Evolutionary conservation across 2,797 vertebrate species (phyloP).

Genomic region (Gambelia wislizenii): DNA sequence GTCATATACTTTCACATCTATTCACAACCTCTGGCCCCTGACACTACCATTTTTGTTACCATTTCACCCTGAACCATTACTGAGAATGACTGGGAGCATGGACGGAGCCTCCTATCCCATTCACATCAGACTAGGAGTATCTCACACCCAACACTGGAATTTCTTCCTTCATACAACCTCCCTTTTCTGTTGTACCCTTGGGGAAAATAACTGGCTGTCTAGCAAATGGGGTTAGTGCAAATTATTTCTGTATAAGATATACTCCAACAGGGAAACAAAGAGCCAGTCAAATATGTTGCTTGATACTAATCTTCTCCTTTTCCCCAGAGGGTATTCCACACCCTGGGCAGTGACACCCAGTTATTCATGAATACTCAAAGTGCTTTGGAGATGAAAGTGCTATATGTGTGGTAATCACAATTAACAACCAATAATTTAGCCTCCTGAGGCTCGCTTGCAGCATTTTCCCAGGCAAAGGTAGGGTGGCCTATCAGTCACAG

Average conservation of each 20-base stretch:
- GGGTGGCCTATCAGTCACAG: constrained; percentile 9
- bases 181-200: constrained; percentile 2
- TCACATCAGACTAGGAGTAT: neutral
- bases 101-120: neutral
- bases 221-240: neutral
- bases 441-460: constrained; percentile 1
- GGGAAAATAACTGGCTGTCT: neutral
- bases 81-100: no score
- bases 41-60: neutral
- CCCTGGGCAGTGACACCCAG: constrained; percentile 30
- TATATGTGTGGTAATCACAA: constrained; percentile 10
- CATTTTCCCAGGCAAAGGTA: constrained; percentile 30
- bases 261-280: constrained; percentile 18
- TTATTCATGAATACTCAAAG: constrained; percentile 25
- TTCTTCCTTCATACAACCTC: neutral
- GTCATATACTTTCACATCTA: neutral
- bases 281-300: constrained; percentile 1
- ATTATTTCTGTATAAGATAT: neutral
- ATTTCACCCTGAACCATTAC: neutral
- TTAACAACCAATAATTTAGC: constrained; percentile 7
- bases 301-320: constrained; percentile 25
- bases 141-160: neutral
- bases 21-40: neutral
- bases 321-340: constrained; percentile 28
- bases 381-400: constrained; percentile 27